Evolutionary conservation across 2,113 vertebrate genomes (phyloP).

Genomic region (Prolemur simus): DNA sequence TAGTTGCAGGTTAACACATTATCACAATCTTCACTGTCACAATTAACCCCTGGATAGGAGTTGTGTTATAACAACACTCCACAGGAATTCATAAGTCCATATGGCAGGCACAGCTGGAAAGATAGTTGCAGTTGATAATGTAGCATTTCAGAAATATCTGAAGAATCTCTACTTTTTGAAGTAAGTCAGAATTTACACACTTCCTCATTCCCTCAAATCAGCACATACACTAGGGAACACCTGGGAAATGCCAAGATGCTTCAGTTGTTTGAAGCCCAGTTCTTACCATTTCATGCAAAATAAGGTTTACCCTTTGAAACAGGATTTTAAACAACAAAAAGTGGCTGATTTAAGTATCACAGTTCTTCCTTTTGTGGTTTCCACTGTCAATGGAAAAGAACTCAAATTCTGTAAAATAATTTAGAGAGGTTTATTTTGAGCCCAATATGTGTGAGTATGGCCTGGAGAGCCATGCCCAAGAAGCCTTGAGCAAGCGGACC

Average conservation of each 20-base stretch:
- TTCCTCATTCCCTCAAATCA: not conserved
- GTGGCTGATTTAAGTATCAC: not conserved
- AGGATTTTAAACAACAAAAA: not conserved
- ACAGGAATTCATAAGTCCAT: constrained; percentile 24
- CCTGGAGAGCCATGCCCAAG: too few species aligned
- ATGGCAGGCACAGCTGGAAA: constrained; percentile 37
- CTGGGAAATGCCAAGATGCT: not conserved
- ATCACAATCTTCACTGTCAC: constrained; percentile 36
- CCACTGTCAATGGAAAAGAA: too few species aligned
- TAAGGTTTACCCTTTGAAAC: not conserved
- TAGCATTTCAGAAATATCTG: not conserved
- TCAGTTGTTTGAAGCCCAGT: not conserved
- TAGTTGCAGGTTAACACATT: constrained; percentile 27
- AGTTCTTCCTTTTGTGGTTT: not conserved
- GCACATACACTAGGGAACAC: not conserved
- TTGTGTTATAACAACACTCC: constrained; percentile 40
- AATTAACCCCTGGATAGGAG: constrained; percentile 53
- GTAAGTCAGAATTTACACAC: not conserved
- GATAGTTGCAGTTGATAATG: not conserved
- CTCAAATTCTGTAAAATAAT: too few species aligned
- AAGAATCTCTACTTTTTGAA: not conserved
- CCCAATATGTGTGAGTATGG: too few species aligned
- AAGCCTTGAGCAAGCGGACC: too few species aligned
- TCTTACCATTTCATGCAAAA: not conserved
- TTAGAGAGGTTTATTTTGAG: too few species aligned